Evolutionary conservation across 2,797 vertebrate species (phyloP).

Genomic region (Catharus ustulatus): DNA sequence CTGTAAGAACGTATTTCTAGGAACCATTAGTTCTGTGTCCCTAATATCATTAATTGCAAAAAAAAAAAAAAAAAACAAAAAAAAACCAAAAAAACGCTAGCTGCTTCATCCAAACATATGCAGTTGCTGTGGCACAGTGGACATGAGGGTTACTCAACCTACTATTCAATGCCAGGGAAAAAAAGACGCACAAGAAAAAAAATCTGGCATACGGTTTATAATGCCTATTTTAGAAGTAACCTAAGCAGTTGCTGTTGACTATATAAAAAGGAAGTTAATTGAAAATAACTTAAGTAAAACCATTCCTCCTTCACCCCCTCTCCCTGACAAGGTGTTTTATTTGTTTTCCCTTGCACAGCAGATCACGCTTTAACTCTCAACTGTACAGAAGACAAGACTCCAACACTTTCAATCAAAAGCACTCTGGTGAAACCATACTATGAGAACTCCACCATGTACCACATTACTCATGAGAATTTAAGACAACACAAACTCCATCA

Average conservation of each 20-base stretch:
- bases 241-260: not conserved
- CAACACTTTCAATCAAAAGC: not conserved
- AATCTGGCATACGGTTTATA: not conserved
- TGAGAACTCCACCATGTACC: not conserved
- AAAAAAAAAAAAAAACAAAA: not conserved
- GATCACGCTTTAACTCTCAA: not conserved
- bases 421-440: not conserved
- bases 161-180: not conserved
- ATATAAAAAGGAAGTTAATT: not conserved
- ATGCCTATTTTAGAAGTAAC: not conserved
- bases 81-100: not conserved
- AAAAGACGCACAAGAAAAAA: not conserved
- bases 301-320: not conserved
- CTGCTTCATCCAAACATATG: not conserved
- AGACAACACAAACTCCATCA: not conserved
- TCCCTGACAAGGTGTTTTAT: not conserved
- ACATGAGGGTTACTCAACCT: not conserved
- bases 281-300: not conserved
- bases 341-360: not conserved
- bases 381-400: not conserved
- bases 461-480: not conserved
- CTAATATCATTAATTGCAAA: not conserved
- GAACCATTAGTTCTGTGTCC: not conserved
- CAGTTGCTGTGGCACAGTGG: not conserved
- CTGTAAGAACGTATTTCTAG: not conserved